Conservation (phyloP, 2,888 invertebrate genomes). For the Frankliniella fusca region DNA sequence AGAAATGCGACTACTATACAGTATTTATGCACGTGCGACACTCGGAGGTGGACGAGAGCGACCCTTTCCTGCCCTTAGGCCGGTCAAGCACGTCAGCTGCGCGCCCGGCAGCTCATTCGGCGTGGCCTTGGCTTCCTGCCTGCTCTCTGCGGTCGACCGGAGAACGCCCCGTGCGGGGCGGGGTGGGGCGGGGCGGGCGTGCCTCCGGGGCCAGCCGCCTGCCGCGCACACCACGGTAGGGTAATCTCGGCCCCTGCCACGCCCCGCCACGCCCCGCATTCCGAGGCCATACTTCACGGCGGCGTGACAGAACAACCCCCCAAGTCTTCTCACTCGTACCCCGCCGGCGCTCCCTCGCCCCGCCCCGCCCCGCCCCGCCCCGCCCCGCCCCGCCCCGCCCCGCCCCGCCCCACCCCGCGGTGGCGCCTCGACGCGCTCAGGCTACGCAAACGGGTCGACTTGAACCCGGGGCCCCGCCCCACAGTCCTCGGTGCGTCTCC, state of each 20-base stretch:
- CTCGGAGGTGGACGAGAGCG: background rate
- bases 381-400: background rate
- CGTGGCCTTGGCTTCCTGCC: background rate
- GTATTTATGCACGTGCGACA: no score
- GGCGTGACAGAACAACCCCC: slow-evolving; percentile 2
- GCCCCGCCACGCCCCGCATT: background rate
- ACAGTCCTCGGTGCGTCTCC: no score
- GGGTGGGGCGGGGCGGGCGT: background rate
- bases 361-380: background rate
- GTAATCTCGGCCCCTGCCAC: background rate
- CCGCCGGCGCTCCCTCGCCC: background rate
- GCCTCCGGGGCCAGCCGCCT: background rate
- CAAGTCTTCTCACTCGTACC: background rate
- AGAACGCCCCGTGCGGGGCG: background rate
- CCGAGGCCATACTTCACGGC: slow-evolving; percentile 7
- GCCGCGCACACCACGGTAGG: background rate
- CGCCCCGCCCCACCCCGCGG: background rate
- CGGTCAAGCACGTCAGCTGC: no score
- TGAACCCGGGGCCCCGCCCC: no score
- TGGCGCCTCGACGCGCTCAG: background rate
- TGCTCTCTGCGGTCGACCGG: background rate
- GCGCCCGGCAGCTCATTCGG: background rate
- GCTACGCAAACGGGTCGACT: no score
- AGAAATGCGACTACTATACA: no score
- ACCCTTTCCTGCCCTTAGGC: background rate